Percentiles rank a stretch among this genome's conserved stretches.
Conservation (phyloP, 1,140 invertebrate species). For the Ceratitis capitata region DNA sequence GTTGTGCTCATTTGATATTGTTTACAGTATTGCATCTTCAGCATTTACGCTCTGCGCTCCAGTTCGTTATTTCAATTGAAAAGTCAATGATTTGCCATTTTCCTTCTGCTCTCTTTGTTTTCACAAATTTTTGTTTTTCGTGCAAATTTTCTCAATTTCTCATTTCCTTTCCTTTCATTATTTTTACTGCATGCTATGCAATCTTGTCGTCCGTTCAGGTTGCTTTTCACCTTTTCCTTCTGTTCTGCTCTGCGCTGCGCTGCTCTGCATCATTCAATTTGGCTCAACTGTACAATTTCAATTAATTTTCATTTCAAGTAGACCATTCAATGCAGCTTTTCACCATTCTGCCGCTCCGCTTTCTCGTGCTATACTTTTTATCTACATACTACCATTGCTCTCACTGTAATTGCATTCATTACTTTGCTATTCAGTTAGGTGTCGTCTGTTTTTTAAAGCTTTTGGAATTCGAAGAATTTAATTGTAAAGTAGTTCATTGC, state of each 20-base stretch:
- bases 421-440: background rate
- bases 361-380: background rate
- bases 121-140: background rate
- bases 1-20: background rate
- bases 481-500: background rate
- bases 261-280: background rate
- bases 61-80: background rate
- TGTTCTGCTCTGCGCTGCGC: too few relatives aligned
- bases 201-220: background rate
- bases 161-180: background rate
- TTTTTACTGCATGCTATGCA: background rate
- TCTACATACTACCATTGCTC: background rate
- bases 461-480: background rate
- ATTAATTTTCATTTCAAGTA: background rate
- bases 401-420: background rate
- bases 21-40: background rate
- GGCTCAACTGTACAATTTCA: background rate
- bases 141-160: slow-evolving; percentile 11
- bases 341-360: background rate
- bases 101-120: background rate
- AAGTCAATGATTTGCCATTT: background rate
- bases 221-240: too few relatives aligned
- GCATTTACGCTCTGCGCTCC: background rate
- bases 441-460: background rate
- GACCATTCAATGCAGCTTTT: background rate